A percentile compares a stretch with the other conserved stretches of the same genome.
Conservation (phyloP, 2,797 vertebrate species). For the Yasuhikotakia modesta region DNA sequence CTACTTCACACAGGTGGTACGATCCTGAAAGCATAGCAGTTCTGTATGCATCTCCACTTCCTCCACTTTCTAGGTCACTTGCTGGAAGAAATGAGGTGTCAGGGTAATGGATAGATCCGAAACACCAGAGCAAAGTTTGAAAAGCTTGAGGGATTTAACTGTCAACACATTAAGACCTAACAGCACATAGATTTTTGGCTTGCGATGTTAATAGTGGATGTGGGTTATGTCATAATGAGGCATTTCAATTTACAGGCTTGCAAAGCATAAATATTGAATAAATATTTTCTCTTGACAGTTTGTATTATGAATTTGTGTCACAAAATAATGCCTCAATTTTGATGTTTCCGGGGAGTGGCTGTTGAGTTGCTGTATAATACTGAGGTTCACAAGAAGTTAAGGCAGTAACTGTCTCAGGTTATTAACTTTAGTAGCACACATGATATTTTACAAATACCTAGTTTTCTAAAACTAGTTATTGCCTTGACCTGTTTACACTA, state of each 20-base stretch:
- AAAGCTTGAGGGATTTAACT: conserved; percentile 65
- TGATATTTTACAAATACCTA: background rate
- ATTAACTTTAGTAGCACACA: background rate
- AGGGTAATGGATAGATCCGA: conserved; percentile 74
- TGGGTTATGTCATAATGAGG: conserved; percentile 63
- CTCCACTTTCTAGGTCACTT: conserved; percentile 72
- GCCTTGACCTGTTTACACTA: background rate
- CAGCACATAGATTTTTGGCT: conserved; percentile 65
- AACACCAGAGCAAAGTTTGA: conserved; percentile 70
- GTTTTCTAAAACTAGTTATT: background rate
- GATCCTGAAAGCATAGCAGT: conserved; percentile 22
- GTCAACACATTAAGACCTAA: conserved; percentile 62
- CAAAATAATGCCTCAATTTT: background rate
- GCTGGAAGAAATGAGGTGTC: conserved; percentile 67
- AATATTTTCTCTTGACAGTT: background rate
- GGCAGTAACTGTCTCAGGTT: too few species aligned
- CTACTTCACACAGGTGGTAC: conserved; percentile 25
- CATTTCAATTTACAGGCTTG: background rate
- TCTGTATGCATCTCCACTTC: conserved; percentile 47
- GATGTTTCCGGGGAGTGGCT: background rate
- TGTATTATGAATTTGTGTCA: background rate
- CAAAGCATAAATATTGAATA: background rate
- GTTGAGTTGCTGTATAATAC: background rate
- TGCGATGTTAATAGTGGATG: conserved; percentile 61
- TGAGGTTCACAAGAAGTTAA: background rate